Percentiles rank a stretch among this genome's conserved stretches.
phyloP scores from a whole-genome alignment of 2,113 vertebrate species.

The Eulacestoma nigropectus region DNA sequence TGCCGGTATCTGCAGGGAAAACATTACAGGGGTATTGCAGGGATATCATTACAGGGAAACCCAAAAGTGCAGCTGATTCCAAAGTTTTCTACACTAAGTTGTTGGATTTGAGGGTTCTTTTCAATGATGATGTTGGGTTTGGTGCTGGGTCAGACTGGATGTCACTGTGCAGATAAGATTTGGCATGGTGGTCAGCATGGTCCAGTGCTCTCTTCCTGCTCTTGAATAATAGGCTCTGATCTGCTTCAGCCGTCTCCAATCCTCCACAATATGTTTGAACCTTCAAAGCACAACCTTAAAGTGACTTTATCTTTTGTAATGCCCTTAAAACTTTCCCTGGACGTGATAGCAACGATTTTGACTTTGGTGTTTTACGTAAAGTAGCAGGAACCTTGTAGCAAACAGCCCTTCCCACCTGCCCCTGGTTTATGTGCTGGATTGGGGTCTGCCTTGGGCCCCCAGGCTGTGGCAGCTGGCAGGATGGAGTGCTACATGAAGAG shows the following conservation, averaged over 20 bases:
- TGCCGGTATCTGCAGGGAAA: not conserved
- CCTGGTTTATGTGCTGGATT: not conserved
- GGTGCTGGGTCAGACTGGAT: not conserved
- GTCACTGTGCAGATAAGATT: not conserved
- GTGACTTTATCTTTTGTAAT: not conserved
- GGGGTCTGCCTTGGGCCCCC: not conserved
- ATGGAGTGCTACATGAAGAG: not conserved
- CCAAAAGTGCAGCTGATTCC: not conserved
- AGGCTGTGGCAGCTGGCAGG: not conserved
- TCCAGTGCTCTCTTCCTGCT: not conserved
- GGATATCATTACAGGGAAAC: not conserved
- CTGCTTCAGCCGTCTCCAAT: not conserved
- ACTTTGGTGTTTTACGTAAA: not conserved
- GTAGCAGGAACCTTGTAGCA: not conserved
- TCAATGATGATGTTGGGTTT: not conserved
- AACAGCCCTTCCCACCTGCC: not conserved
- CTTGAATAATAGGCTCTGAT: not conserved
- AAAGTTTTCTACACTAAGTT: not conserved
- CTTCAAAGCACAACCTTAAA: not conserved
- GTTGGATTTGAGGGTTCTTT: not conserved
- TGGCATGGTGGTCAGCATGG: not conserved
- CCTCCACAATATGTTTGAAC: not conserved
- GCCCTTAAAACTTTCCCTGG: not conserved
- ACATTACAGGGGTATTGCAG: not conserved
- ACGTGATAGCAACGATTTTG: not conserved